phyloP scores from a whole-genome alignment of 1,140 invertebrate species.

The Drosophila mojavensis region DNA sequence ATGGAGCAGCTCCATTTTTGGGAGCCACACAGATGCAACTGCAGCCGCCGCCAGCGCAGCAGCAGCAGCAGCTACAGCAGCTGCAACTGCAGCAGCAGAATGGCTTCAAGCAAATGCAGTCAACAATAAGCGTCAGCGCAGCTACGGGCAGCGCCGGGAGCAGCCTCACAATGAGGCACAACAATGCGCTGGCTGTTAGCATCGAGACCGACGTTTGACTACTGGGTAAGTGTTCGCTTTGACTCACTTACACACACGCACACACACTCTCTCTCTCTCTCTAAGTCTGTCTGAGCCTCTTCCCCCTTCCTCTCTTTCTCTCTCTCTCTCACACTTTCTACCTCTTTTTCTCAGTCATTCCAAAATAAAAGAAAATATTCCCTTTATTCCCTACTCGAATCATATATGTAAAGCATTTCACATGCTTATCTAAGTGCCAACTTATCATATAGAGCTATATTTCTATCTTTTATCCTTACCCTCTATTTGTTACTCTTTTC shows the following conservation, averaged over 20 bases:
- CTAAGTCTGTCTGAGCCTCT: conserved; percentile 3
- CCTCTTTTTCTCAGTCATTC: not conserved
- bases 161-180: conserved; percentile 93
- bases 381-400: not conserved
- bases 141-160: conserved; percentile 88
- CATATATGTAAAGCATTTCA: conserved; percentile 10
- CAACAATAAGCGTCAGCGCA: conserved; percentile 55
- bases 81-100: conserved; percentile 46
- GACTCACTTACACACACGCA: not conserved
- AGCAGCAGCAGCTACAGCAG: conserved; percentile 50
- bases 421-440: conserved; percentile 4
- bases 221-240: conserved; percentile 88
- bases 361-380: no score
- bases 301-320: not conserved
- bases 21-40: conserved; percentile 73
- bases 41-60: conserved; percentile 42
- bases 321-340: not conserved
- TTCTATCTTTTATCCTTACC: conserved; percentile 11
- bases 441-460: conserved; percentile 1
- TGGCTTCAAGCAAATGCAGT: conserved; percentile 66
- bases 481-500: conserved; percentile 19
- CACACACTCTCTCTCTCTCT: not conserved
- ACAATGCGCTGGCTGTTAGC: conserved; percentile 90
- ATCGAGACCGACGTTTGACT: conserved; percentile 99
- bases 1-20: conserved; percentile 82